These are phyloP conservation scores for Lottia scabra DNA, from an alignment of 2,888 invertebrate genomes.

Conservation along the genomic window DNA sequence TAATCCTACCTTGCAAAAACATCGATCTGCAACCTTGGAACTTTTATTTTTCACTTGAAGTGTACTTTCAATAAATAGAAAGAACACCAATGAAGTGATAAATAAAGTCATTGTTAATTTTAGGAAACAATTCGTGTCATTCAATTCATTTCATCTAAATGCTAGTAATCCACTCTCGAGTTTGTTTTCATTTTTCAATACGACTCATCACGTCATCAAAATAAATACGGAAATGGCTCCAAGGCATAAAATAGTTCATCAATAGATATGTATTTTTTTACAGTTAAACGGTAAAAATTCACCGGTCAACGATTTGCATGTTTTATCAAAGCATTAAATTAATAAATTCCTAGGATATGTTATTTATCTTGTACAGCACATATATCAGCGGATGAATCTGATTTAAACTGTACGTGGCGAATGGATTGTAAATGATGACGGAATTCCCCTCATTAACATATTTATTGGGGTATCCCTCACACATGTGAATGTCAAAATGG, in stretches of 20 bases:
- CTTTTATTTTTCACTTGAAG: slow-evolving; percentile 31
- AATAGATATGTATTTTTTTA: too few relatives aligned
- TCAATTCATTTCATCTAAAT: slow-evolving; percentile 6
- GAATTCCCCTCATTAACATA: not conserved
- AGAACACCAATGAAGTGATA: slow-evolving; percentile 10
- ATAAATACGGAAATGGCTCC: too few relatives aligned
- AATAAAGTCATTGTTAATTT: slow-evolving; percentile 11
- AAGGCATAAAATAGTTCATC: too few relatives aligned
- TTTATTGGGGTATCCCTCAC: not conserved
- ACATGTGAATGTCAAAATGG: not conserved
- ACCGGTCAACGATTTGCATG: too few relatives aligned
- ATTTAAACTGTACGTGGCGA: not conserved
- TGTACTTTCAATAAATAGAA: not conserved
- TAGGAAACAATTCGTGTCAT: slow-evolving; percentile 1
- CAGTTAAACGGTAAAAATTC: too few relatives aligned
- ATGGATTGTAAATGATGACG: not conserved
- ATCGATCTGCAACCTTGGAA: slow-evolving; percentile 51
- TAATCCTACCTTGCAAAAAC: slow-evolving; percentile 60
- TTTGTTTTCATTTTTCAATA: slow-evolving; percentile 2
- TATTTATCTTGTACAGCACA: too few relatives aligned
- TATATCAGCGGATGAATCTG: too few relatives aligned
- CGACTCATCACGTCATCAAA: too few relatives aligned
- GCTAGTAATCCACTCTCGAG: not conserved
- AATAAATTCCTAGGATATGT: too few relatives aligned
- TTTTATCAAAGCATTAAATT: too few relatives aligned